phyloP scores from a whole-genome alignment of 2,113 vertebrate species.

The Tyrannus savana region DNA sequence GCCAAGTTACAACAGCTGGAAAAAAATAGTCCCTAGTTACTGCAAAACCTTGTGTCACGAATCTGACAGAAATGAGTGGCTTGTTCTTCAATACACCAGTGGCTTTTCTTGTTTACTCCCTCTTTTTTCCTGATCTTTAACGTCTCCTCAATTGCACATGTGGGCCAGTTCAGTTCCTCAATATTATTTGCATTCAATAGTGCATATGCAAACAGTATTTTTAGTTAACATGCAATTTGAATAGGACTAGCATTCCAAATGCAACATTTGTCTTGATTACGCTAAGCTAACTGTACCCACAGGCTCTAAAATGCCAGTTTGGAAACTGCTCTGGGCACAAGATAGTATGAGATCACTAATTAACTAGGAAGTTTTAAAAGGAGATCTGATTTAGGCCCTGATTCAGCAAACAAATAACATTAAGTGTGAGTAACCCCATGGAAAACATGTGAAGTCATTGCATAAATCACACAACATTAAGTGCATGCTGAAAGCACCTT shows the following conservation, averaged over 20 bases:
- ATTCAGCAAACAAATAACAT: slow-evolving; percentile 50
- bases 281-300: slow-evolving; percentile 48
- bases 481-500: slow-evolving; percentile 29
- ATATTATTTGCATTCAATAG: slow-evolving; percentile 18
- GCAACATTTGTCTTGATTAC: slow-evolving; percentile 56
- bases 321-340: slow-evolving; percentile 37
- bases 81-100: not conserved
- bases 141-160: not conserved
- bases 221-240: slow-evolving; percentile 46
- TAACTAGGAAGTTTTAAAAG: slow-evolving; percentile 42
- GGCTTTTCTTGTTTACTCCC: not conserved
- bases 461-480: slow-evolving; percentile 54
- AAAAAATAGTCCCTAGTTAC: not conserved
- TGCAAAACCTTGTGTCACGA: not conserved
- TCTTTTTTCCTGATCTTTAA: slow-evolving; percentile 4
- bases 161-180: not conserved
- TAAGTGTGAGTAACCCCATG: not conserved
- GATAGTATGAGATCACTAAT: slow-evolving; percentile 37
- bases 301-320: slow-evolving; percentile 40
- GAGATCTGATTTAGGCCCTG: slow-evolving; percentile 28
- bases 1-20: slow-evolving; percentile 19
- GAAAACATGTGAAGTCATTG: slow-evolving; percentile 28
- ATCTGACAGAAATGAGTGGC: not conserved
- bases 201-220: slow-evolving; percentile 48
- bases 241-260: slow-evolving; percentile 38